These are phyloP conservation scores for Lophochroa leadbeateri DNA, from an alignment of 2,113 vertebrate species.

Conservation along the genomic window DNA sequence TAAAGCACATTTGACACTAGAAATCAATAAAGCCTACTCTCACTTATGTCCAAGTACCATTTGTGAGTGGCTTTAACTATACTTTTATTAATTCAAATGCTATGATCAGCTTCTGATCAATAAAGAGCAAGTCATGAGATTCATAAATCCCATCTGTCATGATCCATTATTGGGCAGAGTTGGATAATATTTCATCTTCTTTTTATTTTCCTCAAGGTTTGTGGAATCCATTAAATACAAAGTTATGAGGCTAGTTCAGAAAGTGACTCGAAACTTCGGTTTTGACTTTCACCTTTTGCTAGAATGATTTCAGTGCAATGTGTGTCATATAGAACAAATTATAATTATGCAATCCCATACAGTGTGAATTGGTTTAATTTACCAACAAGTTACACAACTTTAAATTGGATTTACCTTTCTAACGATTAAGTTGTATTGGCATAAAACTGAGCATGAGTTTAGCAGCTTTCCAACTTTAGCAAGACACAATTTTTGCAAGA, in stretches of 20 bases:
- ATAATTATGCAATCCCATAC: not conserved
- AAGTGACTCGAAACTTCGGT: constrained; percentile 11
- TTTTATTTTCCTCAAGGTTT: not conserved
- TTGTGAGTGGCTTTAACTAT: constrained; percentile 55
- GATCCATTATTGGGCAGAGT: not conserved
- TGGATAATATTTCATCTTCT: not conserved
- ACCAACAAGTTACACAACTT: not conserved
- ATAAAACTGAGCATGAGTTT: not conserved
- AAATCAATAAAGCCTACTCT: constrained; percentile 57
- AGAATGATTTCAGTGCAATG: not conserved
- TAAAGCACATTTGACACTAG: constrained; percentile 55
- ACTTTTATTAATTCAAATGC: constrained; percentile 50
- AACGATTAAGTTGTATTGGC: not conserved
- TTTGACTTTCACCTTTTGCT: constrained; percentile 1
- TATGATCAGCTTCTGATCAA: constrained; percentile 67
- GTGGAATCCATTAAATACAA: constrained; percentile 34
- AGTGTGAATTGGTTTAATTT: not conserved
- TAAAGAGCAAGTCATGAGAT: constrained; percentile 63
- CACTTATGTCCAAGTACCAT: constrained; percentile 51
- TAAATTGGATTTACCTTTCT: not conserved
- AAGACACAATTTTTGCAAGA: not conserved
- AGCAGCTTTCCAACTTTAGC: not conserved
- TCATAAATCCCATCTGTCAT: constrained; percentile 64
- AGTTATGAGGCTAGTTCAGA: not conserved
- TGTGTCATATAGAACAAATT: not conserved